Conservation (phyloP, 2,797 vertebrate genomes). For the Moxostoma hubbsi region DNA sequence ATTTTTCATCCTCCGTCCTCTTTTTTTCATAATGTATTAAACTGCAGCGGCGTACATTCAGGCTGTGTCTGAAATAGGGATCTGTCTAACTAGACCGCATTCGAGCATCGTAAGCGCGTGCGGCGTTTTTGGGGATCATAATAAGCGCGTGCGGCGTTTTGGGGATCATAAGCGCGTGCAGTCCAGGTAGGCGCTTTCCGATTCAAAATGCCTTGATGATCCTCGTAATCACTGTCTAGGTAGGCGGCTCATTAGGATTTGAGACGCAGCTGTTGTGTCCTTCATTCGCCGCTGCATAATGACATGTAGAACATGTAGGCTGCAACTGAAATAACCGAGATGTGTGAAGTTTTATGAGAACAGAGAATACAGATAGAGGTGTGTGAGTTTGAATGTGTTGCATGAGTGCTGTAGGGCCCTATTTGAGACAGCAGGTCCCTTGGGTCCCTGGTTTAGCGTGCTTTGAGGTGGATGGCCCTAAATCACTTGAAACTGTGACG, state of each 20-base stretch:
- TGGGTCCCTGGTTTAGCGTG: neutral
- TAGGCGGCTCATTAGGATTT: neutral
- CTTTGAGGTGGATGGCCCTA: neutral
- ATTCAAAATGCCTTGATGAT: neutral
- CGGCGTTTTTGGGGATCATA: neutral
- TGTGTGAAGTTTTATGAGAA: neutral
- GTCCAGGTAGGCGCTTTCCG: neutral
- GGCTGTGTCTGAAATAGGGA: slow-evolving; percentile 11
- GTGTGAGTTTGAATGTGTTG: slow-evolving; percentile 1
- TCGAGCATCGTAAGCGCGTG: neutral
- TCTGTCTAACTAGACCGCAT: neutral
- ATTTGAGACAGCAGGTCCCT: slow-evolving; percentile 17
- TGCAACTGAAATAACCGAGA: neutral
- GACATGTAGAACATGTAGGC: neutral
- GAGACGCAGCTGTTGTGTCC: neutral
- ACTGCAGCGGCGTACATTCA: neutral
- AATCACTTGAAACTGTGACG: neutral
- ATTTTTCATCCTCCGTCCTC: neutral
- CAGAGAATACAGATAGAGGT: neutral
- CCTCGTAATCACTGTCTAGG: neutral
- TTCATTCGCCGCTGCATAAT: neutral
- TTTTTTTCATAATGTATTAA: neutral
- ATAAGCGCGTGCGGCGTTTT: neutral
- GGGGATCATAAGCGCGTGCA: neutral
- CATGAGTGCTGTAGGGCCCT: neutral